Evolutionary conservation across 2,113 vertebrate genomes (phyloP).

Genomic region (Ameiurus melas): DNA sequence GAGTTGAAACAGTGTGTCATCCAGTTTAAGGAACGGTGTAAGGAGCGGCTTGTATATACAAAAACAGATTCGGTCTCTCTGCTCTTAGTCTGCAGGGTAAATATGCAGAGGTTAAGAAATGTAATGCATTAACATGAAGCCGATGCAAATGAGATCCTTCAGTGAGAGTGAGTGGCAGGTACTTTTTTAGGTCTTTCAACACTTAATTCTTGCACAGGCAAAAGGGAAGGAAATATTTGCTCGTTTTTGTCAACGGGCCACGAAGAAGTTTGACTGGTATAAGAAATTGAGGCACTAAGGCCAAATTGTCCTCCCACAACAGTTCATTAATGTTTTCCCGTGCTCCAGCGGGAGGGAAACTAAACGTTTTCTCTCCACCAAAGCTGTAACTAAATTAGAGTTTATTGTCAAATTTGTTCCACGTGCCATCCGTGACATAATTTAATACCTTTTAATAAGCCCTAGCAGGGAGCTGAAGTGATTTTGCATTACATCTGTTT

Average conservation of each 20-base stretch:
- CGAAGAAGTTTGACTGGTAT: constrained; percentile 18
- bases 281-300: constrained; percentile 28
- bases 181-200: not conserved
- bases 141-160: not conserved
- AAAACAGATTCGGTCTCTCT: not conserved
- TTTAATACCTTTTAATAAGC: constrained; percentile 47
- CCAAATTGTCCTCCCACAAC: constrained; percentile 17
- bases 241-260: constrained; percentile 4
- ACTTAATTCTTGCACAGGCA: not conserved
- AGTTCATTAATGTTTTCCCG: constrained; percentile 45
- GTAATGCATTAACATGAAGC: not conserved
- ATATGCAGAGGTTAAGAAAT: not conserved
- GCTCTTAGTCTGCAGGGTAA: constrained; percentile 3
- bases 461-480: not conserved
- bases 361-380: constrained; percentile 25
- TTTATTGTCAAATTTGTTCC: constrained; percentile 51
- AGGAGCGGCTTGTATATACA: not conserved
- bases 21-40: not conserved
- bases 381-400: constrained; percentile 49
- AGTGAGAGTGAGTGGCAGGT: not conserved
- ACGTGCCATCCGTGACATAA: constrained; percentile 39
- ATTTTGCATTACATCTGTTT: constrained; percentile 1
- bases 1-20: not conserved
- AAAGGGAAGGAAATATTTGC: not conserved
- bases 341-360: constrained; percentile 35